Base-by-base conservation (phyloP, 2,888 invertebrate genomes). In the Bombylius major region DNA sequence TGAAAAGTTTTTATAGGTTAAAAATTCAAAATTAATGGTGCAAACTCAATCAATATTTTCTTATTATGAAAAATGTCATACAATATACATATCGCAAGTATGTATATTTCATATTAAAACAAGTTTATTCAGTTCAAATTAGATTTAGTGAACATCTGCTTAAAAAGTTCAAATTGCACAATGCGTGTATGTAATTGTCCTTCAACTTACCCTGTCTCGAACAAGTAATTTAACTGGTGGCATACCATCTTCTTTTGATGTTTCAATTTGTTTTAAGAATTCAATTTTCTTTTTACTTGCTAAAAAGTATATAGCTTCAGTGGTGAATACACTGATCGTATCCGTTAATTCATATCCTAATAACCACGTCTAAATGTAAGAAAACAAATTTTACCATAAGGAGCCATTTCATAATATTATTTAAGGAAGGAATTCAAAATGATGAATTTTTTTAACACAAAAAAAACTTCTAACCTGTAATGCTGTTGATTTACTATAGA, bases 221-320 rank as follows among this genome's bases (percentile, higher is more conserved):
- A 88, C 82, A 55, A 95, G 79, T 36, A 97, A 79, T 70, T 89
- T 90, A 8, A 97, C 83, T 55, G 87, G 81, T 11, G 94, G 93
- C 46, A 94, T 78, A 62, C 86, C 86, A 63, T 90, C 89, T 65
- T 91, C 92, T 71, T 88, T 91, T 31, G 81, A 81, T 67, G 82
- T 86, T 71, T 94, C 92, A 48, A 93, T 84, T 71, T 92, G 90
- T 65, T 89, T 84, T 53, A 99, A 77, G 74, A 97, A 99, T 66
- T 98, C 97, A 61, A 96, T 93, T 75, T 99, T 99, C 78, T 97
- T 97, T 75, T 95, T 97, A 69, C 96, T 96, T 2, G 96, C 92
- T 57, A 99, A 78, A 67, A 99, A 92, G 68, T 87, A 85, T 61
- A 97, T 87, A 46, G 83, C 82, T 49, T 88, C 83, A 64, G 91